These are phyloP conservation scores for Epinephelus lanceolatus DNA, from an alignment of 2,113 vertebrate genomes.

Conservation along the genomic window DNA sequence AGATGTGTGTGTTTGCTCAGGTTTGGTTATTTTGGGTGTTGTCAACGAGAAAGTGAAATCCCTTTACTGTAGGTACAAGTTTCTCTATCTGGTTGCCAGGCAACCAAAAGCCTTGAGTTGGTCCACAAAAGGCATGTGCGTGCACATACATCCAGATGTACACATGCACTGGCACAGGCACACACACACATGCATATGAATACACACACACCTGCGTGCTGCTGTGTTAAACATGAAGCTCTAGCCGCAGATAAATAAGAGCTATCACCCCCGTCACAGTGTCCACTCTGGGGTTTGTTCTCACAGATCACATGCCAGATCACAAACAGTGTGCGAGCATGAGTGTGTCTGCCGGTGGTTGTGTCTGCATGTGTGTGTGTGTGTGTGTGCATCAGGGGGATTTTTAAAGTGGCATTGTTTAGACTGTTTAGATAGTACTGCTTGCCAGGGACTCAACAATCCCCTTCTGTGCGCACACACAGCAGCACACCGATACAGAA, in stretches of 20 bases:
- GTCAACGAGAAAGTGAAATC: constrained; percentile 62
- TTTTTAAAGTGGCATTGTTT: constrained; percentile 72
- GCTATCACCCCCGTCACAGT: constrained; percentile 62
- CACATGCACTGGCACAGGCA: not conserved
- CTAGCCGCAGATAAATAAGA: constrained; percentile 67
- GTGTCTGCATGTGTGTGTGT: constrained; percentile 9
- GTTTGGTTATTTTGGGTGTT: constrained; percentile 73
- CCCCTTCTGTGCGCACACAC: constrained; percentile 29
- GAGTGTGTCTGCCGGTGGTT: constrained; percentile 7
- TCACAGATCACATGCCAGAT: constrained; percentile 73
- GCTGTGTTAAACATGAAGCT: constrained; percentile 60
- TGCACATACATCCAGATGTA: constrained; percentile 35
- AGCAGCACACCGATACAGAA: constrained; percentile 20
- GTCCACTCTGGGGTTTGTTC: constrained; percentile 76
- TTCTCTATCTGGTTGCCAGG: constrained; percentile 75
- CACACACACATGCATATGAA: constrained; percentile 22
- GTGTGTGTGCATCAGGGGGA: constrained; percentile 26
- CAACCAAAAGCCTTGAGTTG: constrained; percentile 78
- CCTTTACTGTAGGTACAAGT: constrained; percentile 69
- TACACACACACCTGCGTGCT: constrained; percentile 43
- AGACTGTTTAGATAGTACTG: constrained; percentile 65
- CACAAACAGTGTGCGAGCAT: constrained; percentile 55
- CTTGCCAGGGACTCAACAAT: constrained; percentile 63
- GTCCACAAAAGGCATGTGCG: constrained; percentile 58
- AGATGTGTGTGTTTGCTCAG: constrained; percentile 62